Evolutionary conservation across 2,113 vertebrate species (phyloP), one percentile per base, ranked within the genome.

Genomic region (Archilochus colubris): DNA sequence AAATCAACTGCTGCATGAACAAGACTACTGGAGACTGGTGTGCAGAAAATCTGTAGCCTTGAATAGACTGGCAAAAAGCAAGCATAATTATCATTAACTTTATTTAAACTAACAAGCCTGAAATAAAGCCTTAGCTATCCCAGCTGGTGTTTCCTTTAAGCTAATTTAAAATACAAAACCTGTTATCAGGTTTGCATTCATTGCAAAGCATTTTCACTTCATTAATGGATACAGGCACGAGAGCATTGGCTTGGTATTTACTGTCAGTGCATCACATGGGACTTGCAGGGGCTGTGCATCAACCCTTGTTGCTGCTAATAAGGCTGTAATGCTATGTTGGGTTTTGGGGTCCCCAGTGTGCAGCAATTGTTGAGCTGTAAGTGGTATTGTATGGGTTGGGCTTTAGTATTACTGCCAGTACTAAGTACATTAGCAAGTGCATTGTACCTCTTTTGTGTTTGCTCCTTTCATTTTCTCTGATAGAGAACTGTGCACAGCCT

Each of bases 21-120:
- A 69, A n/a, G 46, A 46, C 31, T 55, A 25, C 33, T 64, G 38
- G 51, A 59, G 25, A 21, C 18, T 20, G 19, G 44, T 36, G 30
- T 1, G 0, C 46, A 57, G 40, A 7, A 85, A 61, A 82, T 78
- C 44, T 69, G 10, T 55, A 82, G 61, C 28, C 61, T 69, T 62
- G 57, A 85, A 79, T 43, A 74, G 23, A 66, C 40, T 61, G 28
- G 27, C 46, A 61, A 92, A 82, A 68, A 40, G 5, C 10, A 82
- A 82, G 43, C 7, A 11, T 81, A 51, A 51, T 63, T 67, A 25
- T 69, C 59, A 81, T 44, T 21, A 78, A 36, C 61, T 69, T 94
- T 69, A 46, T 74, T 94, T 90, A 85, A 95, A 92, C 88, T 91
- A 88, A 86, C 59, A 85, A 64, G 22, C 33, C 21, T 85, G 55